Evolutionary conservation across 1,140 invertebrate species (phyloP).

Genomic region (Calliopsis andreniformis): DNA sequence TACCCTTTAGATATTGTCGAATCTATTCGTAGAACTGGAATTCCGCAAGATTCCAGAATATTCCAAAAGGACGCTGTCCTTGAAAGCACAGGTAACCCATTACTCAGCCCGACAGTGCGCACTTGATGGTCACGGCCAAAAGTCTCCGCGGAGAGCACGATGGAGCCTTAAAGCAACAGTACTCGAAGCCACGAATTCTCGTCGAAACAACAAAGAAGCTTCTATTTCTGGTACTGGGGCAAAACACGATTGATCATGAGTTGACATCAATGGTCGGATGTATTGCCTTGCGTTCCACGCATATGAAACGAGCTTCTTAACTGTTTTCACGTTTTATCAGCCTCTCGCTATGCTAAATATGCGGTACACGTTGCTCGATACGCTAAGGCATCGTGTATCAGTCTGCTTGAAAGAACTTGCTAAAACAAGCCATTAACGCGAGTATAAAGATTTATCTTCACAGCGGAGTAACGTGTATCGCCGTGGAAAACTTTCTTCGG

Average conservation of each 20-base stretch:
- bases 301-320: neutral
- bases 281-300: neutral
- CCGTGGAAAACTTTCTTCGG: neutral
- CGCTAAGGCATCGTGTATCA: too few species aligned
- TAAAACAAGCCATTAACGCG: neutral
- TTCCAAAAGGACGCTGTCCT: too few species aligned
- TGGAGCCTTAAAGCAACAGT: neutral
- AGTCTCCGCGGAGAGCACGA: neutral
- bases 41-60: too few species aligned
- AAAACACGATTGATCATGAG: neutral
- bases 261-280: neutral
- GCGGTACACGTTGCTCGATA: neutral
- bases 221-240: neutral
- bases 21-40: too few species aligned
- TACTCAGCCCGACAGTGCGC: too few species aligned
- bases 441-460: neutral
- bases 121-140: too few species aligned
- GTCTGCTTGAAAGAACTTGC: too few species aligned
- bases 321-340: neutral
- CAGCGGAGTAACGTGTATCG: neutral
- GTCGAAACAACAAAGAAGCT: slow-evolving; percentile 1
- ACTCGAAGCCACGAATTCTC: neutral
- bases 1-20: too few species aligned
- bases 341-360: neutral
- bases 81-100: too few species aligned